Evolutionary conservation across 2,113 vertebrate species (phyloP), one percentile per base, ranked within the genome.

Genomic region (Psophia crepitans): DNA sequence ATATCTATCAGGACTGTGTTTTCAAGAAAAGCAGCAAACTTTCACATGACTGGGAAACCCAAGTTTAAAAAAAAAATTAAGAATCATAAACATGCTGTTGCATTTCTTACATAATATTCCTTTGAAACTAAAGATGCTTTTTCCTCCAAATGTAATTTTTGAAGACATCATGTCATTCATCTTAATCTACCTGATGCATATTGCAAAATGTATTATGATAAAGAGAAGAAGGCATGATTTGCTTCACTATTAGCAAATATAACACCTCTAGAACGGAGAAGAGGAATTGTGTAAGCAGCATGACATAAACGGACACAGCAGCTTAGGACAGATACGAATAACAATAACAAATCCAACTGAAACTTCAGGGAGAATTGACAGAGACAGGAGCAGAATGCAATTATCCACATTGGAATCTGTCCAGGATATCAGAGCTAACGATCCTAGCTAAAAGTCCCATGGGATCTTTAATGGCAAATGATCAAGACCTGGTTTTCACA

Each of bases 251-350:
- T 61, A 71, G 49, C 58, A 94, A 81, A 92, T 11, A 41, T 53
- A 96, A 66, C 27, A 82, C 39, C 21, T 35, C 54, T 24, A 61
- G 24, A 75, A 76, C 22, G 18, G 49, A 60, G 35, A 85, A 44
- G 9, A 84, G 19, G 9, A 92, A 84, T 60, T 5, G 6, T 23
- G 14, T 32, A 75, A 70, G 32, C 11, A 84, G 32, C 9, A 46
- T 14, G 5, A 24, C 51, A 46, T 49, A 91, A 86, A 68, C 12
- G 41, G 79, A 78, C 61, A 46, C 15, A 69, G 48, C 7, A 84
- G 19, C 32, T 95, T 68, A 94, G 75, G 93, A 76, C 71, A 93
- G 73, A 94, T 83, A 63, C 60, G 79, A 96, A 93, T 19, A 85
- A 74, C 30, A 96, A 89, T 37, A 85, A 6, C 10, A 17, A 92